Percentiles rank a stretch among this genome's conserved stretches.
Conservation (phyloP, 2,113 vertebrate species). For the Menidia beryllina region DNA sequence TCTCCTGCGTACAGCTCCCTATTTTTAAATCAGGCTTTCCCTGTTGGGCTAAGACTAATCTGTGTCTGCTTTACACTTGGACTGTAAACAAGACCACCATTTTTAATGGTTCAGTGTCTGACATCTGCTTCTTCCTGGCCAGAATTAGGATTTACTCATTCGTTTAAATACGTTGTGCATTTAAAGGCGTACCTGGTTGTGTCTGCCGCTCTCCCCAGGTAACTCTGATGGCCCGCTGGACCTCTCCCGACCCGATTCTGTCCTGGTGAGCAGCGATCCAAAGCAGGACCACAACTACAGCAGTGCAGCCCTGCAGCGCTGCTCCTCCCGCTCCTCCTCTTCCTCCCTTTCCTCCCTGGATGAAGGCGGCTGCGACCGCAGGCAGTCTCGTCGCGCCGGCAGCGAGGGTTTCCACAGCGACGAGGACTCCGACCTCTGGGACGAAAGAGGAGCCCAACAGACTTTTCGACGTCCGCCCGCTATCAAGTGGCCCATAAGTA, state of each 20-base stretch:
- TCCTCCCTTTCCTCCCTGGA: constrained; percentile 87
- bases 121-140: constrained; percentile 9
- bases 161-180: too few species aligned
- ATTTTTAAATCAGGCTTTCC: constrained; percentile 36
- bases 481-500: constrained; percentile 78
- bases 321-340: constrained; percentile 88
- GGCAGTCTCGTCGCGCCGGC: constrained; percentile 86
- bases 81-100: constrained; percentile 17
- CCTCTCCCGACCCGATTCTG: constrained; percentile 81
- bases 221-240: constrained; percentile 83
- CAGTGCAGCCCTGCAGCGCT: constrained; percentile 89
- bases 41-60: not conserved
- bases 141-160: not conserved
- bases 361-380: constrained; percentile 87
- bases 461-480: constrained; percentile 76
- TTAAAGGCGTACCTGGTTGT: not conserved
- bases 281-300: constrained; percentile 99
- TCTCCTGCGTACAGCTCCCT: constrained; percentile 7
- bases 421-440: constrained; percentile 90
- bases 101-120: not conserved
- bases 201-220: constrained; percentile 55
- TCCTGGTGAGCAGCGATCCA: constrained; percentile 88
- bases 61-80: constrained; percentile 51
- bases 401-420: constrained; percentile 96
- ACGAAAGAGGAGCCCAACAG: constrained; percentile 78